Evolutionary conservation across 2,888 invertebrate species (phyloP).

Genomic region (Nomada lathburiana): DNA sequence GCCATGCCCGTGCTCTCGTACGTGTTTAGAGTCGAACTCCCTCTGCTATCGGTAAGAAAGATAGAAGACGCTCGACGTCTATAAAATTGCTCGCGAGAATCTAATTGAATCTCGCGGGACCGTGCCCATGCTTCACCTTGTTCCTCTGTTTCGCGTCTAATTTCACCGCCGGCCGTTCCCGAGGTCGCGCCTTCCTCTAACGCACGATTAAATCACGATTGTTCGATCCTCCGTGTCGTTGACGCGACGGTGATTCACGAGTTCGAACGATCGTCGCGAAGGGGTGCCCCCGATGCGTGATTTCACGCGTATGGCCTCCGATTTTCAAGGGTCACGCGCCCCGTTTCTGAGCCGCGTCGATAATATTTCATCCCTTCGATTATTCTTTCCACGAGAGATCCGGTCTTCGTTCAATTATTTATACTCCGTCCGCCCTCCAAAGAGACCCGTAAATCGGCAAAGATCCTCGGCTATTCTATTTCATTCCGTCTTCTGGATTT

Average conservation of each 20-base stretch:
- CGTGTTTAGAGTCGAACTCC: conserved; percentile 53
- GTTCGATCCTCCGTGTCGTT: conserved; percentile 9
- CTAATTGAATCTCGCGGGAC: conserved; percentile 51
- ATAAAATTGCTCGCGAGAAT: conserved; percentile 47
- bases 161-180: conserved; percentile 36
- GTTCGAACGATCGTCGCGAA: neutral
- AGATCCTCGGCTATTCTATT: neutral
- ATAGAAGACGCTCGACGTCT: conserved; percentile 19
- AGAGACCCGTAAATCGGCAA: neutral
- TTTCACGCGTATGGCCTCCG: neutral
- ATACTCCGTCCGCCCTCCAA: neutral
- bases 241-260: neutral
- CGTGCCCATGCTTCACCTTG: neutral
- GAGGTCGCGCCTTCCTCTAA: neutral
- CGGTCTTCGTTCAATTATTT: neutral
- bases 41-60: conserved; percentile 21
- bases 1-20: conserved; percentile 18
- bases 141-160: conserved; percentile 16
- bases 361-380: neutral
- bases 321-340: neutral
- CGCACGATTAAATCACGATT: conserved; percentile 26
- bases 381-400: neutral
- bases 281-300: neutral
- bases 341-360: too few relatives aligned
- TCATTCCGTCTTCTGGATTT: neutral